These are phyloP conservation scores for Hirtodrosophila alboralis DNA, from an alignment of 2,888 invertebrate genomes.

Conservation along the genomic window DNA sequence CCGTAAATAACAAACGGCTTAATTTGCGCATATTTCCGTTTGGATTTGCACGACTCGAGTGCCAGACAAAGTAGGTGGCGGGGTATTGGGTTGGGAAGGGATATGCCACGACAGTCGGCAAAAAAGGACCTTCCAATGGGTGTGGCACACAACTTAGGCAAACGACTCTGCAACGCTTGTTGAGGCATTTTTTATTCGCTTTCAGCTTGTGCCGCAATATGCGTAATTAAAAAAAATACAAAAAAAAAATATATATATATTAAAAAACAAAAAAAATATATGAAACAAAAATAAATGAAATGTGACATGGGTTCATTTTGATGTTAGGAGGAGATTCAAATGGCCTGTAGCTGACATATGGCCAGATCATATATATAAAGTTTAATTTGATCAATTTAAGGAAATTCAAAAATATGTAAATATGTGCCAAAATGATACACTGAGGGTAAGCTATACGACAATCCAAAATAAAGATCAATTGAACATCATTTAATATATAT, in stretches of 20 bases:
- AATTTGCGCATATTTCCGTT: slow-evolving; percentile 81
- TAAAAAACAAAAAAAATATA: not conserved
- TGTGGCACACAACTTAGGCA: slow-evolving; percentile 22
- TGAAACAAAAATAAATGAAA: too few species aligned
- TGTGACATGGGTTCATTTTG: slow-evolving; percentile 27
- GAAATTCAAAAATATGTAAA: too few species aligned
- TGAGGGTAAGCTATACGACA: too few species aligned
- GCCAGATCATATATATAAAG: too few species aligned
- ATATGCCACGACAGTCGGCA: not conserved
- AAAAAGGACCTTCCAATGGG: not conserved
- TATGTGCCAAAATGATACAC: too few species aligned
- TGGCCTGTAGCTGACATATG: slow-evolving; percentile 2
- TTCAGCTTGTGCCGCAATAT: slow-evolving; percentile 47
- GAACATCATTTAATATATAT: too few species aligned
- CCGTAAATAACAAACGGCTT: slow-evolving; percentile 82
- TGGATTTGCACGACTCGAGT: slow-evolving; percentile 78
- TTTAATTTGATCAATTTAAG: too few species aligned
- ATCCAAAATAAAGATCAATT: too few species aligned
- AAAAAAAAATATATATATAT: not conserved
- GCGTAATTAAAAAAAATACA: slow-evolving; percentile 60
- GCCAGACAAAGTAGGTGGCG: slow-evolving; percentile 26
- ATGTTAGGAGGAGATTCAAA: not conserved
- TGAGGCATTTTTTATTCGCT: slow-evolving; percentile 35
- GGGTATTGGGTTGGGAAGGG: not conserved
- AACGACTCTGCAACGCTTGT: slow-evolving; percentile 15